These are phyloP conservation scores for Lepidurus couesii DNA, from an alignment of 1,140 invertebrate genomes.

Conservation along the genomic window DNA sequence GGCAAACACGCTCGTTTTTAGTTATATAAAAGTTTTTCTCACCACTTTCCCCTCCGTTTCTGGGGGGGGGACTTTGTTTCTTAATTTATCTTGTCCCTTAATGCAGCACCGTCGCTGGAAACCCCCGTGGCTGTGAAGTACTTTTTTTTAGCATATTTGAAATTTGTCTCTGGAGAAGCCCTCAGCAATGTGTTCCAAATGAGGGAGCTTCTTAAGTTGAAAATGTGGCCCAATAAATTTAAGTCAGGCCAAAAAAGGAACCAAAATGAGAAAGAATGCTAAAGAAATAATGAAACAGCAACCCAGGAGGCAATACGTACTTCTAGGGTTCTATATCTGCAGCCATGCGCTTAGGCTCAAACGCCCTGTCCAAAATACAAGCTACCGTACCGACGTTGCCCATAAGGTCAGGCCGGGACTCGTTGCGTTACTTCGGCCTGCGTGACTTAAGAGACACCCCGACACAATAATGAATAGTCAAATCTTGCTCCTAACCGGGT, in stretches of 20 bases:
- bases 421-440: too few relatives aligned
- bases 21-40: too few relatives aligned
- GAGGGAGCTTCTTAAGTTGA: background rate
- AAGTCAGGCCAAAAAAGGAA: background rate
- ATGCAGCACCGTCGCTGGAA: too few relatives aligned
- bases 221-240: background rate
- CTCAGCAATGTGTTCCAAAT: background rate
- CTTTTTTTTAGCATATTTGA: background rate
- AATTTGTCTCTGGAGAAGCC: conserved; percentile 13
- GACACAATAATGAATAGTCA: too few relatives aligned
- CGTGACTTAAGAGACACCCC: too few relatives aligned
- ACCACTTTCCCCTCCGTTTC: too few relatives aligned
- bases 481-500: too few relatives aligned
- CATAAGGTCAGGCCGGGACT: too few relatives aligned
- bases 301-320: background rate
- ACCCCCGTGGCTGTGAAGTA: background rate
- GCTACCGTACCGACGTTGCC: background rate
- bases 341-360: too few relatives aligned
- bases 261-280: background rate
- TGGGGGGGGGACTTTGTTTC: too few relatives aligned
- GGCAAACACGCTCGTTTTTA: too few relatives aligned
- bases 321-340: background rate
- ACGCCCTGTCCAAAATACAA: background rate
- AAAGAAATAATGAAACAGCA: background rate
- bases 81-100: too few relatives aligned